phyloP scores from a whole-genome alignment of 2,113 vertebrate genomes.

The Mobula hypostoma region DNA sequence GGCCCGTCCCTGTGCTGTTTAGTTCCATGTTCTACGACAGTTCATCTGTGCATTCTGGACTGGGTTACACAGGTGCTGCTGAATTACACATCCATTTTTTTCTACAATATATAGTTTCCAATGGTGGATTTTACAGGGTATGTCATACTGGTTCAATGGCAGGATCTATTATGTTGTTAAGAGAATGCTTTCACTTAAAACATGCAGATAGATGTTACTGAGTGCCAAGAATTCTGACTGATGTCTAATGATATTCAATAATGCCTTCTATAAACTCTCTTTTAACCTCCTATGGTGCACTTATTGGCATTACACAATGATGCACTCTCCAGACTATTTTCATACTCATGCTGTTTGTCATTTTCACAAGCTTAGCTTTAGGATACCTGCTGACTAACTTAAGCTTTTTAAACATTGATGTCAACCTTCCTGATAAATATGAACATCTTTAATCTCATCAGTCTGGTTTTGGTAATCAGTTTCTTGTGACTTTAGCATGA shows the following conservation, averaged over 20 bases:
- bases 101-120: too few relatives aligned
- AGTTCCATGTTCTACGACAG: too few relatives aligned
- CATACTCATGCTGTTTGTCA: neutral
- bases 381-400: neutral
- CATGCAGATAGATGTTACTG: neutral
- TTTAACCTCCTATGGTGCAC: neutral
- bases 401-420: neutral
- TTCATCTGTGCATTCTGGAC: too few relatives aligned
- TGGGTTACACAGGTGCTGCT: too few relatives aligned
- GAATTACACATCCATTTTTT: too few relatives aligned
- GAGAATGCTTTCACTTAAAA: neutral
- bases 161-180: neutral
- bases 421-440: neutral
- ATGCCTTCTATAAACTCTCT: neutral
- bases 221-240: neutral
- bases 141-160: neutral
- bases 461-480: neutral
- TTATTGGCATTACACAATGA: too few relatives aligned
- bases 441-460: neutral
- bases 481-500: neutral
- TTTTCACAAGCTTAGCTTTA: neutral
- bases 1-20: too few relatives aligned
- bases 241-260: neutral
- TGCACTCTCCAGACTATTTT: too few relatives aligned
- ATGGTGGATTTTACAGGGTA: too few relatives aligned